Conservation (phyloP, 64 coral and sea anemone genomes). For the Montipora foliosa region DNA sequence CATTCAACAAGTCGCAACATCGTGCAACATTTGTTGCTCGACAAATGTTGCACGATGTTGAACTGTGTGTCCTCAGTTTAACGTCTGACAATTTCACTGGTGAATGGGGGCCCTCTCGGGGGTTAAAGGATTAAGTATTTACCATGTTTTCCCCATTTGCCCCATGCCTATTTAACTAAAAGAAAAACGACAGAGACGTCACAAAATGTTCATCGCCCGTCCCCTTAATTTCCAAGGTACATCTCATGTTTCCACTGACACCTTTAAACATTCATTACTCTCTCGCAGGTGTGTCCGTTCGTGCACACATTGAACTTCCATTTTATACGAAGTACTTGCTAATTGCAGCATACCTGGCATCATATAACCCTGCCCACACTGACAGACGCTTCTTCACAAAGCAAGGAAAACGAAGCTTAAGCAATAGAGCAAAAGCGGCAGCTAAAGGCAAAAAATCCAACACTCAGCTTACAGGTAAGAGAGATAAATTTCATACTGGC, state of each 20-base stretch:
- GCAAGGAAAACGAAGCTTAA: slow-evolving; percentile 67
- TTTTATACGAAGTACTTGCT: slow-evolving; percentile 97
- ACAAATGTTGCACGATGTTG: too few species aligned
- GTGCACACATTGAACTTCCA: slow-evolving; percentile 93
- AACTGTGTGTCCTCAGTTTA: too few species aligned
- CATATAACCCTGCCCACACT: slow-evolving; percentile 91
- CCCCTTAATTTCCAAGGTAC: too few species aligned
- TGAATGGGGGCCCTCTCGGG: too few species aligned
- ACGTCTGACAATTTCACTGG: too few species aligned
- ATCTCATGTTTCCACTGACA: background rate
- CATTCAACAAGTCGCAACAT: too few species aligned
- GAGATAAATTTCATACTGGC: background rate
- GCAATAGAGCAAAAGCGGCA: slow-evolving; percentile 76
- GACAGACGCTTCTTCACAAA: slow-evolving; percentile 95
- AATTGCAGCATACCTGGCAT: slow-evolving; percentile 91
- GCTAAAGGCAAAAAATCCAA: slow-evolving; percentile 69
- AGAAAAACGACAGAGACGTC: too few species aligned
- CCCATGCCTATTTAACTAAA: too few species aligned
- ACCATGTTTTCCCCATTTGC: too few species aligned
- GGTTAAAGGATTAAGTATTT: too few species aligned
- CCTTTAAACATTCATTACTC: background rate
- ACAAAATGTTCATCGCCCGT: too few species aligned
- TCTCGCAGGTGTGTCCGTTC: slow-evolving; percentile 61
- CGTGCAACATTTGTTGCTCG: too few species aligned
- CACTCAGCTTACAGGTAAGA: slow-evolving; percentile 90